Percentiles rank a stretch among this genome's conserved stretches.
These are phyloP conservation scores for Lycocorax pyrrhopterus DNA, from an alignment of 2,113 vertebrate genomes.

Conservation along the genomic window DNA sequence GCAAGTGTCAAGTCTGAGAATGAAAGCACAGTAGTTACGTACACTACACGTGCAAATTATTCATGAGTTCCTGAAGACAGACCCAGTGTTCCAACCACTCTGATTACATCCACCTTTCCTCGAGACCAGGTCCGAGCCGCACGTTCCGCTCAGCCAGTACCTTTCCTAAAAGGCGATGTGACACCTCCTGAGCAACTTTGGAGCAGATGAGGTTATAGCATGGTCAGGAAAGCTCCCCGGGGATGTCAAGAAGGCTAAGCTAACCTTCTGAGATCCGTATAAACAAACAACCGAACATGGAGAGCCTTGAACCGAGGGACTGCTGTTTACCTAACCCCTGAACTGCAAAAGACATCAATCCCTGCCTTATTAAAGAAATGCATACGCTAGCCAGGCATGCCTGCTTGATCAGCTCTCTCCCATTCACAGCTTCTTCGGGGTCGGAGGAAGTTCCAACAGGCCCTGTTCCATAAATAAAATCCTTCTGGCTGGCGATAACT, in stretches of 20 bases:
- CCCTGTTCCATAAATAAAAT: constrained; percentile 67
- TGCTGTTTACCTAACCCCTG: constrained; percentile 75
- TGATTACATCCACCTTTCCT: background rate
- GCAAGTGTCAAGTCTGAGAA: background rate
- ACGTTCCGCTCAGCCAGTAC: background rate
- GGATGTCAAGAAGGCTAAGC: constrained; percentile 46
- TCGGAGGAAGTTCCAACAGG: constrained; percentile 68
- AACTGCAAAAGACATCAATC: constrained; percentile 70
- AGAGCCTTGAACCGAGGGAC: constrained; percentile 70
- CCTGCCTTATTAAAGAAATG: constrained; percentile 71
- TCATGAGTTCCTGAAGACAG: background rate
- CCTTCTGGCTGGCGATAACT: constrained; percentile 59
- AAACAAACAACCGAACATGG: constrained; percentile 72
- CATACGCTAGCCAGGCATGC: constrained; percentile 32
- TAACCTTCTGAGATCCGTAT: constrained; percentile 68
- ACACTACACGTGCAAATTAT: background rate
- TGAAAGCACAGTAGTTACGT: background rate
- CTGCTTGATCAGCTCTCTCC: constrained; percentile 50
- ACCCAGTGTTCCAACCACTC: background rate
- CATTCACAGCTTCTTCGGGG: constrained; percentile 64
- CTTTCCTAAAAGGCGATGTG: background rate
- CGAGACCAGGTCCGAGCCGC: background rate
- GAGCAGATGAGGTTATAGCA: constrained; percentile 50
- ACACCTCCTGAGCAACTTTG: constrained; percentile 10
- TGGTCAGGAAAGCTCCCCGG: constrained; percentile 61